A percentile compares a stretch with the other conserved stretches of the same genome.
Evolutionary conservation across 2,113 vertebrate species (phyloP).

Genomic region (Vanacampus margaritifer): DNA sequence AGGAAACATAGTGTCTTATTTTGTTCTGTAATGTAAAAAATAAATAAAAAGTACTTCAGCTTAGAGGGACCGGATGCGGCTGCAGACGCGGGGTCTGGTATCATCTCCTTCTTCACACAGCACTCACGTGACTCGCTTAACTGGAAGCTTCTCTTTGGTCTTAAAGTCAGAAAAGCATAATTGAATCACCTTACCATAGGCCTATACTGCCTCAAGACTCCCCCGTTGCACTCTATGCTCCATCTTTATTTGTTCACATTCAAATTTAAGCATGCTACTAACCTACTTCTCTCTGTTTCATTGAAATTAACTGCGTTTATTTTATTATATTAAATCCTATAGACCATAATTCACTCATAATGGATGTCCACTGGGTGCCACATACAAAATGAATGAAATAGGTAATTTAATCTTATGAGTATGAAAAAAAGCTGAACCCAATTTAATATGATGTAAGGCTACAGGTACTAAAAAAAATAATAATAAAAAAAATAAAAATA

Average conservation of each 20-base stretch:
- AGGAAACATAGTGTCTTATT: background rate
- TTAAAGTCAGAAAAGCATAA: background rate
- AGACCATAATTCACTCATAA: background rate
- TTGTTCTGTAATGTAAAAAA: background rate
- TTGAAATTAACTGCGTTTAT: background rate
- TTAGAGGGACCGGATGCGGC: slow-evolving; percentile 54
- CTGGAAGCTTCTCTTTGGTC: slow-evolving; percentile 10
- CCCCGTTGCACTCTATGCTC: background rate
- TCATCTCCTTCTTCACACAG: slow-evolving; percentile 77
- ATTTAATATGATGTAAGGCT: no score
- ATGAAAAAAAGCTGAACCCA: no score
- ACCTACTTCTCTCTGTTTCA: background rate
- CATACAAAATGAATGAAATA: no score
- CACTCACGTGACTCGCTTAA: slow-evolving; percentile 30
- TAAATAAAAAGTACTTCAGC: slow-evolving; percentile 58
- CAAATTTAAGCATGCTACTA: background rate
- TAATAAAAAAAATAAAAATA: no score
- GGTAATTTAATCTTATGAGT: no score
- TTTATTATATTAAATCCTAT: background rate
- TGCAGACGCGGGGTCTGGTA: slow-evolving; percentile 74
- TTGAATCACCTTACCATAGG: background rate
- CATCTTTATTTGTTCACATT: background rate
- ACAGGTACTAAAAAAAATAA: no score
- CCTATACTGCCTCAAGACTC: background rate
- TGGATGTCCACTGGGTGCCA: no score